Percentiles rank a stretch among this genome's conserved stretches.
Conservation (phyloP, 2,113 vertebrate genomes). For the Chunga burmeisteri region DNA sequence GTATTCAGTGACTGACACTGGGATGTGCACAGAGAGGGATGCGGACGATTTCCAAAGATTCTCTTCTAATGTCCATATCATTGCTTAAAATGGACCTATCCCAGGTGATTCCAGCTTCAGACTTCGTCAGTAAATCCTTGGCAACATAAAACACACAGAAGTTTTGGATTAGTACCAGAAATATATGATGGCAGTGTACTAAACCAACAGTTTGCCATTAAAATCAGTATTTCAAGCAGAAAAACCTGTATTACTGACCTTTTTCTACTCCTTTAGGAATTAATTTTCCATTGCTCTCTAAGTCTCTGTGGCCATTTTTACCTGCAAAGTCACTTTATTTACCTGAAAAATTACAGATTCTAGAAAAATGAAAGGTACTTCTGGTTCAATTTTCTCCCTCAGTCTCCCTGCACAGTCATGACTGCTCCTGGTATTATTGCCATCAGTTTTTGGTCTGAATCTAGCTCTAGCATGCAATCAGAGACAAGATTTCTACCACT, state of each 20-base stretch:
- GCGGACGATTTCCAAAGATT: neutral
- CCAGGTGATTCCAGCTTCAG: neutral
- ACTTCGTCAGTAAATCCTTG: neutral
- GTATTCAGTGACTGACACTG: neutral
- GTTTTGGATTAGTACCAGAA: neutral
- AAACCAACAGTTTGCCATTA: neutral
- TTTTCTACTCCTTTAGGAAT: neutral
- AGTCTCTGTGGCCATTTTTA: neutral
- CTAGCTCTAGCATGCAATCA: neutral
- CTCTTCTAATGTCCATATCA: neutral
- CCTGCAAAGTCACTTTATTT: neutral
- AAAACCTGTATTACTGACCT: neutral
- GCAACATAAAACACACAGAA: neutral
- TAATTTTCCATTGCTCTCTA: neutral
- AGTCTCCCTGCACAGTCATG: neutral
- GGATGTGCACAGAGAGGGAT: neutral
- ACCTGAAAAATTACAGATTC: neutral
- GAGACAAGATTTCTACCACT: neutral
- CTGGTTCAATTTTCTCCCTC: neutral
- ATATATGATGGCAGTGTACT: fast-evolving
- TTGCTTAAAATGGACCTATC: neutral
- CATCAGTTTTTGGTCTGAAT: neutral
- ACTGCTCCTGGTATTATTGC: neutral
- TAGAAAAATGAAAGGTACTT: neutral
- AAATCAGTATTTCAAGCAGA: neutral